Conservation (phyloP, 2,797 vertebrate genomes). For the Thaleichthys pacificus region DNA sequence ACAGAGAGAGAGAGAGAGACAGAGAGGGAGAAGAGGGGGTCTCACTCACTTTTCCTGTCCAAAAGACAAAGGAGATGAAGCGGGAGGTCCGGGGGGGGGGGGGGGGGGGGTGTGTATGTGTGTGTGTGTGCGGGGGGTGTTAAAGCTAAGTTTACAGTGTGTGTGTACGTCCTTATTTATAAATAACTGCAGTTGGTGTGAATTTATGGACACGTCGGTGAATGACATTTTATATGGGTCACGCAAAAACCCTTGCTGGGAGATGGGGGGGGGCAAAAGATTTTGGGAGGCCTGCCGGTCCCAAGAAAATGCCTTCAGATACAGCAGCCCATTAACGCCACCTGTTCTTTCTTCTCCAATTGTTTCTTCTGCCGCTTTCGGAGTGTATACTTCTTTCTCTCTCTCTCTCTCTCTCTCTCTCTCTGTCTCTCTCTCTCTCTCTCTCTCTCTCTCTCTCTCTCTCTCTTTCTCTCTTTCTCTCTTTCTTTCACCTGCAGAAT, state of each 20-base stretch:
- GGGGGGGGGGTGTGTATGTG: too few relatives aligned
- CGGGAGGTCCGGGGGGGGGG: too few relatives aligned
- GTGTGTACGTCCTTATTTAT: conserved; percentile 60
- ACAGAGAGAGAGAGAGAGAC: not conserved
- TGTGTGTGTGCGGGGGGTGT: not conserved
- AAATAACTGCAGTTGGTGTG: conserved; percentile 60
- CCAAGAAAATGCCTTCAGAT: conserved; percentile 55
- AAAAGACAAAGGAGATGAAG: too few relatives aligned
- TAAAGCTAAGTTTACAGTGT: conserved; percentile 66
- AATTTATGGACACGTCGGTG: conserved; percentile 65
- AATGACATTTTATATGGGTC: conserved; percentile 64
- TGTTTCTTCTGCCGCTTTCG: conserved; percentile 8
- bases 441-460: conserved; percentile 42
- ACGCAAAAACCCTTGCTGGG: conserved; percentile 60
- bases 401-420: conserved; percentile 20
- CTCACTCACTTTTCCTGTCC: too few relatives aligned
- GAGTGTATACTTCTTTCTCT: conserved; percentile 37
- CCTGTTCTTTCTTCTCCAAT: conserved; percentile 69
- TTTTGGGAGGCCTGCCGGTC: conserved; percentile 51
- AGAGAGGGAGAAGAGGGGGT: not conserved
- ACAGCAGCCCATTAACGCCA: conserved; percentile 39
- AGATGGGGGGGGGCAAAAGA: conserved; percentile 57
- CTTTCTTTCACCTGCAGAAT: too few relatives aligned
- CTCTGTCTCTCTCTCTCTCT: conserved; percentile 51
- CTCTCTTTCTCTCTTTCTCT: conserved; percentile 20